Base-by-base conservation (phyloP, 2,797 vertebrate species). In the Clarias fuscus region DNA sequence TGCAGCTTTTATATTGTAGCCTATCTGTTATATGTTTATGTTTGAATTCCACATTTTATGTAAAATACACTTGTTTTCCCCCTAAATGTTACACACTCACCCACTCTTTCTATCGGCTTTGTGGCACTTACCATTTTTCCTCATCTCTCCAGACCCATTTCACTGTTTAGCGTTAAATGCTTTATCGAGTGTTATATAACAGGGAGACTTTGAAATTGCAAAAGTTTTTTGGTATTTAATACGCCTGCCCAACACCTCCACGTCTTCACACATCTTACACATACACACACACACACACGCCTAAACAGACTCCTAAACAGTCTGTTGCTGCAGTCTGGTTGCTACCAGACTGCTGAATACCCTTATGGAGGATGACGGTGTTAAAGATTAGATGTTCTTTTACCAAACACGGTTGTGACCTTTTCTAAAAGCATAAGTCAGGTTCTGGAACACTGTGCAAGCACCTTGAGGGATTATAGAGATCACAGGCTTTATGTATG, bases 371-470 rank as follows among this genome's bases (percentile, higher is more conserved):
- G 87, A 58, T 56, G 87, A 79, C 33, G 5, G 71, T 64, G 58
- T 43, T 79, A 65, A 71, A 88, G 65, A 84, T 86, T 84, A 71
- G 84, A 64, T 78, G 65, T 77, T 83, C 59, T 70, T 82, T 64
- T 24, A 7, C 80, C 53, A 8, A 59, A 64, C 27, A 62, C 3
- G 22, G 20, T 67, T 62, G 30, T 84, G 76, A 87, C 75, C 76
- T 79, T 84, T 71, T 78, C 61, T 56, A 72, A 85, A 77, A 30
- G 56, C 70, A 75, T 62, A 78, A 78, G 53, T 67, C 76, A 40
- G 59, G 53, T 61, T 78, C 43, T 18, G 24, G 30, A 71, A 10
- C 43, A 14, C 72, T 0, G 8, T 33, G 68, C 70, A 75, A 67
- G 64, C 79, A 71, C 62, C 48, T 71, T 24, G n/a, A 15, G 43